Base-by-base conservation (phyloP, 2,888 invertebrate species). In the Gisinianus flammeolus region DNA sequence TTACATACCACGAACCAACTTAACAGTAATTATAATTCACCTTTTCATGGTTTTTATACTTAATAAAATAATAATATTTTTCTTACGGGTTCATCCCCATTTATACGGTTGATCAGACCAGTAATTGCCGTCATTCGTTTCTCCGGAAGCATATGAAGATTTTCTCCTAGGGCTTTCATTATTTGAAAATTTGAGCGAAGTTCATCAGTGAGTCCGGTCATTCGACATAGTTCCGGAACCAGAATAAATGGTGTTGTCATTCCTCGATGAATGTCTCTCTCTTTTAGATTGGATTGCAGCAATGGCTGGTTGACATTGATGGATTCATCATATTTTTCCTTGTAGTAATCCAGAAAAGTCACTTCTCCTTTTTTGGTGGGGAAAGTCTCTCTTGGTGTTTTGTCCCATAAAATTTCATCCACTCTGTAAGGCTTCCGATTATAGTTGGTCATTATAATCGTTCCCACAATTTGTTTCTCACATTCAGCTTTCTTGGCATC, bases 121-220 rank as follows among this genome's bases (percentile, higher is more conserved):
- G 90, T 89, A 80, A 96, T 89, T 0, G 93, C 91, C 0, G 89
- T 85, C 69, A 92, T 89, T 0, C 97, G 89, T 85, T 93, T 92
- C 77, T 91, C 91, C 0, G 98, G 98, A 0, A 92, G 91, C 10
- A 97, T 91, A 79, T 94, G 89, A 0, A 97, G 96, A 85, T 93
- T 92, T 0, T 89, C 88, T 0, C 93, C 92, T 0, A 96, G 91
- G 81, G 94, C 94, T 85, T 92, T 92, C 95, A 97, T 97, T 0
- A 97, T 89, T 83, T 90, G 90, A 86, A 93, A 93, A 88, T 98
- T 94, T 28, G 88, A 88, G 1, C 95, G 89, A 89, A 97, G 92
- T 56, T 91, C 91, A 84, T 98, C 97, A 0, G 94, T 93, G 0
- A 98, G 87, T 0, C 97, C 98, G 0, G 97, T 96, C 85, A 97